These are phyloP conservation scores for Saccostrea glomerata DNA, from an alignment of 1,140 invertebrate genomes.

Conservation along the genomic window DNA sequence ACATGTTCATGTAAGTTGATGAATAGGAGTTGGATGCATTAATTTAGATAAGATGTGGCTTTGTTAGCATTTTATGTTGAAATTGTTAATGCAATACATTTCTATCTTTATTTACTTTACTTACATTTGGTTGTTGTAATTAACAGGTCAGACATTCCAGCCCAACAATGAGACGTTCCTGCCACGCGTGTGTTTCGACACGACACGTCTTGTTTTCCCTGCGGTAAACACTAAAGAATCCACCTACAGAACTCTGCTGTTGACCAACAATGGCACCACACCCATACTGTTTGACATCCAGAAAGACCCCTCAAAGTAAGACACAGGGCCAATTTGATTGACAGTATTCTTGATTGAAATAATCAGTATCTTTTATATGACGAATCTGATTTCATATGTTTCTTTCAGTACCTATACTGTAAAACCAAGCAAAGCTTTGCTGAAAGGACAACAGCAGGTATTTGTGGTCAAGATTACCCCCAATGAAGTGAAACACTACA, in stretches of 20 bases:
- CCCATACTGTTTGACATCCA: conserved; percentile 75
- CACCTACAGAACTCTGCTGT: conserved; percentile 72
- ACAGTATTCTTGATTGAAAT: neutral
- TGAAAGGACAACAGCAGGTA: conserved; percentile 70
- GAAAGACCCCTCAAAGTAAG: conserved; percentile 69
- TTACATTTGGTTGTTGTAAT: neutral
- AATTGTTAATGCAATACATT: neutral
- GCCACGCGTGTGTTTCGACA: conserved; percentile 69
- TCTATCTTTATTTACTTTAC: neutral
- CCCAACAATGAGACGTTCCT: conserved; percentile 77
- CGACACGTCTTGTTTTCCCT: conserved; percentile 72
- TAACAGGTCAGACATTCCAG: conserved; percentile 76
- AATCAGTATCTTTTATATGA: neutral
- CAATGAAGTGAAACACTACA: conserved; percentile 70
- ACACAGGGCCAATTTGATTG: neutral
- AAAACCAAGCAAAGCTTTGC: conserved; percentile 74
- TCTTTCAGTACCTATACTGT: conserved; percentile 68
- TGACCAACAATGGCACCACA: conserved; percentile 74
- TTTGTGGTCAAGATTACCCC: conserved; percentile 74
- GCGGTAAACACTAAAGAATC: conserved; percentile 75
- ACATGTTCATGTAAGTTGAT: too few relatives aligned
- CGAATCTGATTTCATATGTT: conserved; percentile 23
- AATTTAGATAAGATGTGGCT: too few relatives aligned
- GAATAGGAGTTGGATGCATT: too few relatives aligned
- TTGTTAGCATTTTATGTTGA: too few relatives aligned